phyloP scores from a whole-genome alignment of 2,888 invertebrate species.

The Lutraria lutraria region DNA sequence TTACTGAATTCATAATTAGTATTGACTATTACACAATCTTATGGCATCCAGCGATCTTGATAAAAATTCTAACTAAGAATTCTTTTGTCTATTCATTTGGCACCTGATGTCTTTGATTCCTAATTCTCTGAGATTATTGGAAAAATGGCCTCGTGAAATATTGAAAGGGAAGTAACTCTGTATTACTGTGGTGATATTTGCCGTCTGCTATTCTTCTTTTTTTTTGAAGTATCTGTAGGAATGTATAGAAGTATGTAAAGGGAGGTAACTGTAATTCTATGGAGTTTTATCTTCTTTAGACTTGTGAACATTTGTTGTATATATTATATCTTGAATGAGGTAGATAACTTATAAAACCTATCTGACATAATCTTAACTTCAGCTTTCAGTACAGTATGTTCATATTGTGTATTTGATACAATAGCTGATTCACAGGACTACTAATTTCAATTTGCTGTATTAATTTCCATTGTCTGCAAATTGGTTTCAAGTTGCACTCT shows the following conservation, averaged over 20 bases:
- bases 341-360: neutral
- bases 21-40: conserved; percentile 57
- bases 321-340: neutral
- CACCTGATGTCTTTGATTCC: conserved; percentile 39
- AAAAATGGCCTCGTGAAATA: neutral
- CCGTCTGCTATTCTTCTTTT: neutral
- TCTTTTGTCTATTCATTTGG: conserved; percentile 45
- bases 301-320: neutral
- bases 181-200: neutral
- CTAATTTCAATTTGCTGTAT: no score
- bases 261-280: neutral
- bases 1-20: conserved; percentile 37
- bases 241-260: neutral
- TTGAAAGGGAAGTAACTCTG: conserved; percentile 1
- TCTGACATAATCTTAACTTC: no score
- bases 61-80: conserved; percentile 32
- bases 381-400: no score
- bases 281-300: neutral
- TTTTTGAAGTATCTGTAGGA: neutral
- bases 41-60: conserved; percentile 36
- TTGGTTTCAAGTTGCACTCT: no score
- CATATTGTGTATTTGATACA: no score
- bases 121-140: conserved; percentile 27
- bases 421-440: no score
- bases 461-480: no score